Base-by-base conservation (phyloP, 92 coral and sea anemone genomes). In the Paragorgia papillata region DNA sequence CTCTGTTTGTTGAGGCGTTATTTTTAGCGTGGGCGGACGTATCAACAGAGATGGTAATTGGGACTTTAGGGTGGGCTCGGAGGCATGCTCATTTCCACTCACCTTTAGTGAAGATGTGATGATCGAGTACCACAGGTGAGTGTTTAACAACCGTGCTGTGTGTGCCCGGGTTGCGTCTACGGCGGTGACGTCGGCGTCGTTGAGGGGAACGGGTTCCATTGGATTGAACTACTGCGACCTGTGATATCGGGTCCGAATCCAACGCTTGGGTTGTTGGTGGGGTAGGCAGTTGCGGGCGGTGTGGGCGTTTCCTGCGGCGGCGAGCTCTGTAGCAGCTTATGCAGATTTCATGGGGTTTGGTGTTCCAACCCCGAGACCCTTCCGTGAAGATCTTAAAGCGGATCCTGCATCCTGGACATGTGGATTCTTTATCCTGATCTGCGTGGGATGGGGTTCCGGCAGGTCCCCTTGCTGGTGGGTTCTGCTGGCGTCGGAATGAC, bases 331-430 rank as follows among this genome's bases (percentile, higher is more conserved):
- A 82, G 76, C 90, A 86, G 22, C 53, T 48, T 64, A 85, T 82
- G 66, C 89, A 89, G 0, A 86, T 65, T 35, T 69, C 75, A 37
- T 86, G 89, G 13, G 88, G 90, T 22, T 83, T 70, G 19, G 73
- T 68, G 31, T 89, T 89, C 95, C 90, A 89, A 0, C 88, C 87
- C 0, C 85, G 56, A 0, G 85, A 30, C 12, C 90, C 89, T 49
- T 86, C 88, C 13, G 75, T 89, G 79, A 86, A 83, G 80, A 80
- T 22, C 18, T 63, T 75, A 53, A 75, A 82, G 34, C 34, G 32
- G 22, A 0, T 10, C 15, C 56, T 75, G 54, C 95, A 89, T 17
- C 83, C 95, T 10, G 90, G 88, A 85, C 95, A 86, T 1, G 29
- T 3, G 20, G 86, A 82, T 49, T 86, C 84, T 21, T 32, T 79